These are phyloP conservation scores for Narcine bancroftii DNA, from an alignment of 2,113 vertebrate genomes.

Conservation along the genomic window DNA sequence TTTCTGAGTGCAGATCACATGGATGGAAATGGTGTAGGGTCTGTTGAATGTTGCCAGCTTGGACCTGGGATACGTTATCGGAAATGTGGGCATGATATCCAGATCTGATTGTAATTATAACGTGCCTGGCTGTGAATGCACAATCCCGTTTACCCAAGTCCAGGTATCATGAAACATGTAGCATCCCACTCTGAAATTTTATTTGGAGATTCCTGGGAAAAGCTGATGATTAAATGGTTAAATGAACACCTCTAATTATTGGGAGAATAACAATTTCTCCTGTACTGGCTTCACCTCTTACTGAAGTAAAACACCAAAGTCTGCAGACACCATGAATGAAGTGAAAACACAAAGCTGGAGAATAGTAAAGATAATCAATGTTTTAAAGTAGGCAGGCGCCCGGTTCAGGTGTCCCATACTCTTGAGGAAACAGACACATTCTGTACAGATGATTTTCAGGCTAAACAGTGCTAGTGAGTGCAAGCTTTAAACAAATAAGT, in stretches of 20 bases:
- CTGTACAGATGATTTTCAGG: neutral
- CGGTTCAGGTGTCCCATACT: too few species aligned
- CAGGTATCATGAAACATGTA: neutral
- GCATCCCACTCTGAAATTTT: neutral
- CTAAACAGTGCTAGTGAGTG: neutral
- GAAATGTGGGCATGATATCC: neutral
- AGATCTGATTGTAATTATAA: neutral
- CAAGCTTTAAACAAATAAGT: neutral
- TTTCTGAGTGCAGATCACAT: neutral
- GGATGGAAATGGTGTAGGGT: neutral
- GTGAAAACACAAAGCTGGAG: too few species aligned
- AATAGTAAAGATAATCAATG: too few species aligned
- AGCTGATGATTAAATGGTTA: neutral
- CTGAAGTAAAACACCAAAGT: too few species aligned
- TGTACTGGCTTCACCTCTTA: neutral
- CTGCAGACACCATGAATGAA: too few species aligned
- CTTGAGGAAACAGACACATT: neutral
- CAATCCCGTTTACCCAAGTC: neutral
- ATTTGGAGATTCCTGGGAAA: neutral
- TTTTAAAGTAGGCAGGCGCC: too few species aligned
- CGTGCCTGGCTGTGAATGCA: neutral
- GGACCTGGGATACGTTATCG: neutral
- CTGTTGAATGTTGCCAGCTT: neutral
- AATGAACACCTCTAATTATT: neutral
- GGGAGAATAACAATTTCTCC: neutral